phyloP scores from a whole-genome alignment of 2,113 vertebrate species.

The Noturus placidus region DNA sequence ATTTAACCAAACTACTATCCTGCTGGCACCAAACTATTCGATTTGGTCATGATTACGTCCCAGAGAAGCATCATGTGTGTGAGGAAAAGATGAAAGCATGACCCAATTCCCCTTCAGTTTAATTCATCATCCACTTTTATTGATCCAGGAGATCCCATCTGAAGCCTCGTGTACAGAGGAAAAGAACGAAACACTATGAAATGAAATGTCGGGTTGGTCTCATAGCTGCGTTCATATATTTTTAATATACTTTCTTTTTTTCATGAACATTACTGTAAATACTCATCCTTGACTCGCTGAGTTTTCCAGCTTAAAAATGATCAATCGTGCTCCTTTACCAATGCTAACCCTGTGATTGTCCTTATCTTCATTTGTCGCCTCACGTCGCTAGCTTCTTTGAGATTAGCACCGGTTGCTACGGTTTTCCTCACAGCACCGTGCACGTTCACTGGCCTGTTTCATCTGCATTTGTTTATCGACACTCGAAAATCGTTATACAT shows the following conservation, averaged over 20 bases:
- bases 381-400: too few relatives aligned
- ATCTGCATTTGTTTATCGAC: neutral
- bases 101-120: neutral
- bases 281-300: neutral
- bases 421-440: neutral
- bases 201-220: neutral
- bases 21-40: neutral
- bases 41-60: neutral
- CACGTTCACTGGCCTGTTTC: too few relatives aligned
- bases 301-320: neutral
- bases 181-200: neutral
- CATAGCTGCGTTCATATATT: neutral
- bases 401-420: neutral
- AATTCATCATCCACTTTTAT: neutral
- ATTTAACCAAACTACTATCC: neutral
- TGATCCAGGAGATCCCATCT: neutral
- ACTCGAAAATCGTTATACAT: neutral
- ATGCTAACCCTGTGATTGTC: neutral
- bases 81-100: neutral
- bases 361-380: neutral
- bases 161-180: neutral
- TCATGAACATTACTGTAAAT: neutral
- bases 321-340: too few relatives aligned
- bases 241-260: neutral
- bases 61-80: neutral